Percentiles rank a stretch among this genome's conserved stretches.
phyloP scores from a whole-genome alignment of 2,113 vertebrate species.

The Proteles cristata region DNA sequence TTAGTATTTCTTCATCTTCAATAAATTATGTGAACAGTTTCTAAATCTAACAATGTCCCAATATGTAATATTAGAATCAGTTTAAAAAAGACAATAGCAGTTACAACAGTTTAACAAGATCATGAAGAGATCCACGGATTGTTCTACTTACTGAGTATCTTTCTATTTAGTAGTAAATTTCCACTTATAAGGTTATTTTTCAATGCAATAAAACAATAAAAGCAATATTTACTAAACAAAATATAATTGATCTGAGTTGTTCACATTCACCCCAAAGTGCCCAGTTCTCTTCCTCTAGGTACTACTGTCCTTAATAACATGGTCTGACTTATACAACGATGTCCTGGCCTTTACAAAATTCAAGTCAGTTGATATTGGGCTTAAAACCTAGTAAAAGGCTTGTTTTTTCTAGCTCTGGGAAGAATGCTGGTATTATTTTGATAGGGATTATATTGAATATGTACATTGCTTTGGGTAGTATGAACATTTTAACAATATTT shows the following conservation, averaged over 20 bases:
- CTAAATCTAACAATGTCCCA: neutral
- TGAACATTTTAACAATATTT: no score
- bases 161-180: neutral
- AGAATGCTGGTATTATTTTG: no score
- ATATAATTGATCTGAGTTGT: neutral
- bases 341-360: neutral
- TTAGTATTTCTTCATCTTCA: conserved; percentile 37
- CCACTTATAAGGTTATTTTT: neutral
- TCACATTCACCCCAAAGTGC: neutral
- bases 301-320: neutral
- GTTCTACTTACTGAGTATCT: neutral
- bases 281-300: neutral
- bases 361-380: neutral
- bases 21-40: neutral
- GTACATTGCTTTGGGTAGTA: no score
- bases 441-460: no score
- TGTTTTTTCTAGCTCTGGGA: no score
- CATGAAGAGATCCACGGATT: neutral
- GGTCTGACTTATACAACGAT: neutral
- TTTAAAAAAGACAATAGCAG: neutral
- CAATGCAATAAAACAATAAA: neutral
- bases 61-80: neutral
- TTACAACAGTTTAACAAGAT: neutral
- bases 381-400: neutral
- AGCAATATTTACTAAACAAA: neutral